Base-by-base conservation (phyloP, 2,113 vertebrate species). In the Nyctereutes procyonoides region DNA sequence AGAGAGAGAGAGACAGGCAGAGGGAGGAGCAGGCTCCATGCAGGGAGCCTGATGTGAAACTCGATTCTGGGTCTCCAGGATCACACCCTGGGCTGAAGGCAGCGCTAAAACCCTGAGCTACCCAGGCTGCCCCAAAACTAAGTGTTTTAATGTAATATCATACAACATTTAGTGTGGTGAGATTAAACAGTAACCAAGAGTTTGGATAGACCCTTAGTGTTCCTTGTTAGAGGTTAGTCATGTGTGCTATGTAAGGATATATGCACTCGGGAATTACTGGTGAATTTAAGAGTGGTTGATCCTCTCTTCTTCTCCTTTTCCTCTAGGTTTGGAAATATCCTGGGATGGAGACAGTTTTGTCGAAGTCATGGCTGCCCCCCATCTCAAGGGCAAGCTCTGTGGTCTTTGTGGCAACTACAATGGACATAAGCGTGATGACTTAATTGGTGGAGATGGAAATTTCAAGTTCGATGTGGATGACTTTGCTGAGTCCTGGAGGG, bases 261-360 rank as follows among this genome's bases (percentile, higher is more conserved):
- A 3, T 6, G 17, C 14, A 30, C 58, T 35, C 65, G 73, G 43
- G 19, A 26, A 53, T 63, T 85, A 3, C 2, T 83, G 24, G 13
- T 15, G 14, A 10, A 13, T 84, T 84, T 22, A 28, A 24, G n/a
- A 38, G 51, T 69, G 43, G 6, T 30, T 95, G 63, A 96, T 43
- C 35, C 32, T 79, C 95, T 48, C 51, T 86, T 58, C 73, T 51
- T 90, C 80, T 89, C 84, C 86, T 82, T 95, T 63, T 84, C 92
- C 30, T 84, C 93, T 97, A 99, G 99, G 99, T 89, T 98, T 99
- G 98, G 99, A 99, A 99, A 99, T 99, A 98, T 99, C 99, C 0
- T 99, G 99, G 99, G 99, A 99, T 88, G 99, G 99, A 53, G 99
- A 99, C 99, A 99, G 99, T 97, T 99, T 99, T 97, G 99, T 99